These are phyloP conservation scores for Neolamprologus brichardi DNA, from an alignment of 2,113 vertebrate species.

Conservation along the genomic window DNA sequence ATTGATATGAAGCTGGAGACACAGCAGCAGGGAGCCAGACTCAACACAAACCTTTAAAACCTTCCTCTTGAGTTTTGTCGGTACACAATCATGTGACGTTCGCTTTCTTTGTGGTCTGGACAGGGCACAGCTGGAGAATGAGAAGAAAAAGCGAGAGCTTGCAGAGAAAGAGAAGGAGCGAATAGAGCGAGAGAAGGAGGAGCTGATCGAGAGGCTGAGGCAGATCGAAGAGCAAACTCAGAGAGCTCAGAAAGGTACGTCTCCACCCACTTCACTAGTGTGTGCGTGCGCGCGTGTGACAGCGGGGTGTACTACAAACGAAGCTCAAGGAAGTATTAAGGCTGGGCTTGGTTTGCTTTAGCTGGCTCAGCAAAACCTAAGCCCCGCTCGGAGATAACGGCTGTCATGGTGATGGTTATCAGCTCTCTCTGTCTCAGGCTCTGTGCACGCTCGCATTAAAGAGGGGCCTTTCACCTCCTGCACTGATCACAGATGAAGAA, in stretches of 20 bases:
- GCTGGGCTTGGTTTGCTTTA: background rate
- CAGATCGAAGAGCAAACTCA: conserved; percentile 95
- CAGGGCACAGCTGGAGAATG: conserved; percentile 93
- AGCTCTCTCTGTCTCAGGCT: background rate
- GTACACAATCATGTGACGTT: background rate
- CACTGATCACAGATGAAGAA: background rate
- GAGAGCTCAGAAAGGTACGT: conserved; percentile 90
- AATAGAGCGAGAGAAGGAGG: conserved; percentile 94
- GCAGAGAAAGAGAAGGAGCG: conserved; percentile 95
- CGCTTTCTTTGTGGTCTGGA: background rate
- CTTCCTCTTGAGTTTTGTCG: background rate
- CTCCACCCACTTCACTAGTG: background rate
- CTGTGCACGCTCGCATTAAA: background rate
- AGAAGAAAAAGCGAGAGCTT: conserved; percentile 93
- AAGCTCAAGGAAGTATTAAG: background rate
- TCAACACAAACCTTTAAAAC: background rate
- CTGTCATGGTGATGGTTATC: background rate
- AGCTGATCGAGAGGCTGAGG: conserved; percentile 87
- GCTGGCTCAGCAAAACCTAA: background rate
- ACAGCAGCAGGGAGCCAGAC: background rate
- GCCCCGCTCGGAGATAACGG: background rate
- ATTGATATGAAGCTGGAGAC: background rate
- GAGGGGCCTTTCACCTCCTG: background rate
- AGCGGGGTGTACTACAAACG: background rate
- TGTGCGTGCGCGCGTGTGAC: fast-evolving